Evolutionary conservation across 2,113 vertebrate species (phyloP).

Genomic region (Perognathus longimembris): DNA sequence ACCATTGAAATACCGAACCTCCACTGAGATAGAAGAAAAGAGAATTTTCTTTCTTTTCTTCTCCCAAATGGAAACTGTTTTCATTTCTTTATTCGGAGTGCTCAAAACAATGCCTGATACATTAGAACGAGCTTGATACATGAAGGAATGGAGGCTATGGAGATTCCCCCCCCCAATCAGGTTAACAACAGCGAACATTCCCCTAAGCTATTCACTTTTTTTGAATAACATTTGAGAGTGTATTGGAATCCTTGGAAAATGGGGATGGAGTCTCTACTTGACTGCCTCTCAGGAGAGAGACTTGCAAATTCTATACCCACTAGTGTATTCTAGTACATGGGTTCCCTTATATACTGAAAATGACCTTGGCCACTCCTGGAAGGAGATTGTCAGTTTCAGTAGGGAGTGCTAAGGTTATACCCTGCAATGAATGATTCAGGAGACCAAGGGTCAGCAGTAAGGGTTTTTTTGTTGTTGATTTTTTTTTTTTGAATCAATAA

Average conservation of each 20-base stretch:
- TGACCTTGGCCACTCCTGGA: not conserved
- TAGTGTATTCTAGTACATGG: not conserved
- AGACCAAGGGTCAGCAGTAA: not conserved
- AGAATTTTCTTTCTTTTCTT: not conserved
- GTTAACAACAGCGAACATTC: conserved; percentile 24
- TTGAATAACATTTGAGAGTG: not conserved
- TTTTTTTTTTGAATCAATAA: conserved; percentile 33
- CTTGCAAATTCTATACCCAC: conserved; percentile 22
- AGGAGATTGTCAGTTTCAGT: not conserved
- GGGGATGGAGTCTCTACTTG: not conserved
- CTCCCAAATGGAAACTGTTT: not conserved
- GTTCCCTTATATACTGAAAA: not conserved
- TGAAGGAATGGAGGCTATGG: not conserved
- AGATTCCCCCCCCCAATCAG: conserved; percentile 16
- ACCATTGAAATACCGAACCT: not conserved
- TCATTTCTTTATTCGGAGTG: conserved; percentile 32
- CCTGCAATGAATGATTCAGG: not conserved
- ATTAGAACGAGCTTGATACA: conserved; percentile 48
- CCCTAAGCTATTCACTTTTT: not conserved
- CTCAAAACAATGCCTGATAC: not conserved
- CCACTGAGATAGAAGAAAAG: not conserved
- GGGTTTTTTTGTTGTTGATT: no score
- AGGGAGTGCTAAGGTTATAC: not conserved
- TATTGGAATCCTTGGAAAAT: conserved; percentile 47
- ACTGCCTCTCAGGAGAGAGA: not conserved